Evolutionary conservation across 2,113 vertebrate species (phyloP).

Genomic region (Mastomys natalensis): DNA sequence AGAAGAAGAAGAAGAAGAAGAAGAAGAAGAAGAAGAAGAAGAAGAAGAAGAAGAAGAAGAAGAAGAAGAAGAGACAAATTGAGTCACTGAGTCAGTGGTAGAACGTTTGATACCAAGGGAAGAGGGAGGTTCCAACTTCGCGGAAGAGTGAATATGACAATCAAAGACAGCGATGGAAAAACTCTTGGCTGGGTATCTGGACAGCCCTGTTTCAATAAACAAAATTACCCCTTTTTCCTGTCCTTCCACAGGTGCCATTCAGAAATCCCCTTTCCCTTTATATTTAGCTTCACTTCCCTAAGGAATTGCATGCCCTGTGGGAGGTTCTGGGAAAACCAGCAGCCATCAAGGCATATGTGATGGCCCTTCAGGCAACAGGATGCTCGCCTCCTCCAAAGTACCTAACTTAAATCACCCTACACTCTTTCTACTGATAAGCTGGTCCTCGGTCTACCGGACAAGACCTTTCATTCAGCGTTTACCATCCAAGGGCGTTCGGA

Average conservation of each 20-base stretch:
- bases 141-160: neutral
- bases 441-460: rapidly evolving
- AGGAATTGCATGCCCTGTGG: too few relatives aligned
- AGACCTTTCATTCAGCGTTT: neutral
- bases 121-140: neutral
- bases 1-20: too few relatives aligned
- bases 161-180: neutral
- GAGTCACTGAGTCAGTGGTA: neutral
- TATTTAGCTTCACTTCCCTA: neutral
- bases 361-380: neutral
- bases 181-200: neutral
- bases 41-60: too few relatives aligned
- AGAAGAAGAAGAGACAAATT: too few relatives aligned
- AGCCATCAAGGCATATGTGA: rapidly evolving
- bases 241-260: neutral
- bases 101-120: too few relatives aligned
- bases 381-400: neutral
- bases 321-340: neutral
- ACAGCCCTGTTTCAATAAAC: rapidly evolving
- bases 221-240: neutral
- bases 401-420: neutral
- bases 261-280: too few relatives aligned
- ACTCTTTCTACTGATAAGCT: neutral
- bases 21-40: too few relatives aligned
- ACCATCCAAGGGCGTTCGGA: neutral